Evolutionary conservation across 2,797 vertebrate species (phyloP).

Genomic region (Leuciscus waleckii): DNA sequence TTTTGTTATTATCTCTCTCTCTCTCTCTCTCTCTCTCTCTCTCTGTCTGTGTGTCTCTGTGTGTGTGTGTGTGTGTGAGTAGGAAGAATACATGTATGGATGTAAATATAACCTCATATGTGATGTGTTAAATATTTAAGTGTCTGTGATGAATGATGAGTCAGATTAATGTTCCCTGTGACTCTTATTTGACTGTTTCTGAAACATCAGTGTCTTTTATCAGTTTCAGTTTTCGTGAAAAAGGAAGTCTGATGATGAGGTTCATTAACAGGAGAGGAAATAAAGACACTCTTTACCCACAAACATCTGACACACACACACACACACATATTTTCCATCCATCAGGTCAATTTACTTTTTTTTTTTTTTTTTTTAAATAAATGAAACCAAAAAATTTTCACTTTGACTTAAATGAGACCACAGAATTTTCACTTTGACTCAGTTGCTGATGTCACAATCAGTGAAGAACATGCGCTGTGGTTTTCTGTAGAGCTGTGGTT

Average conservation of each 20-base stretch:
- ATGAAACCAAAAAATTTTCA: not conserved
- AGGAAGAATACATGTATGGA: not conserved
- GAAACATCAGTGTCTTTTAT: not conserved
- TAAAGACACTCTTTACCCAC: not conserved
- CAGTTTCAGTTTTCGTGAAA: not conserved
- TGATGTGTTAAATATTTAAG: not conserved
- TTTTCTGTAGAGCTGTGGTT: not conserved
- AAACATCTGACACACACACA: not conserved
- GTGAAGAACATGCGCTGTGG: not conserved
- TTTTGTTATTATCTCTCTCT: no score
- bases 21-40: not conserved
- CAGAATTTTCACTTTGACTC: not conserved
- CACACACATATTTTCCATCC: not conserved
- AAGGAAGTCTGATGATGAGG: not conserved
- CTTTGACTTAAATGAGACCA: constrained; percentile 4
- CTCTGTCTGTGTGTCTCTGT: no score
- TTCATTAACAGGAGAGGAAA: not conserved
- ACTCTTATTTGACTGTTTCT: not conserved
- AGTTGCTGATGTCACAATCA: not conserved
- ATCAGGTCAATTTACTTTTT: not conserved
- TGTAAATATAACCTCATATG: not conserved
- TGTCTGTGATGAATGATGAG: not conserved
- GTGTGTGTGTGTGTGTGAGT: not conserved
- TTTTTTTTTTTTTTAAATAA: not conserved
- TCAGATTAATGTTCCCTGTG: not conserved